A percentile compares a stretch with the other conserved stretches of the same genome.
Conservation (phyloP, 2,888 invertebrate species). For the Geophilus truncorum region DNA sequence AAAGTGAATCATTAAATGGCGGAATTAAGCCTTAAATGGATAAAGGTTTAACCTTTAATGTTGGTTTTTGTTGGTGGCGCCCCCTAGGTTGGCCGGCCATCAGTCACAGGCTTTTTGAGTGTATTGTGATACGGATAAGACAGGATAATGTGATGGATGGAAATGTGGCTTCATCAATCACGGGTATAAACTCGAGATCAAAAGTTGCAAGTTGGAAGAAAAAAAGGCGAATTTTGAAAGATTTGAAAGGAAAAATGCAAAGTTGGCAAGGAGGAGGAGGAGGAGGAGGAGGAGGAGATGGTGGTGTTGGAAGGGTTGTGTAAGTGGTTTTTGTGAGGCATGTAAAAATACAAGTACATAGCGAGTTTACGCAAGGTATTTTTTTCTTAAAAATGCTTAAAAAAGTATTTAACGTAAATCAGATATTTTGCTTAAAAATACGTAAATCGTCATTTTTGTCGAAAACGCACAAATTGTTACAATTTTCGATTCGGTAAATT, state of each 20-base stretch:
- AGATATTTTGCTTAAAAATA: too few species aligned
- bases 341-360: too few species aligned
- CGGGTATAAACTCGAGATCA: not conserved
- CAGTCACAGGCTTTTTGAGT: not conserved
- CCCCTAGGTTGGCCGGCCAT: not conserved
- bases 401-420: too few species aligned
- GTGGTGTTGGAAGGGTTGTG: too few species aligned
- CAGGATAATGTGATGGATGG: not conserved
- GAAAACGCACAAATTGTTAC: too few species aligned
- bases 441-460: too few species aligned
- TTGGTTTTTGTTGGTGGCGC: not conserved
- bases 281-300: too few species aligned
- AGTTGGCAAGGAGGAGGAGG: too few species aligned
- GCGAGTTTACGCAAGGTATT: too few species aligned
- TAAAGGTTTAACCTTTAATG: not conserved
- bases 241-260: not conserved
- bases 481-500: too few species aligned
- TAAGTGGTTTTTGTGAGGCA: too few species aligned
- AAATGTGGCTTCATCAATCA: slow-evolving; percentile 1
- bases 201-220: not conserved
- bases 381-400: too few species aligned
- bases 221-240: not conserved
- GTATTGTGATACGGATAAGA: not conserved
- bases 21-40: not conserved
- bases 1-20: slow-evolving; percentile 19